Conservation (phyloP, 2,113 vertebrate genomes). For the Caranx ignobilis region DNA sequence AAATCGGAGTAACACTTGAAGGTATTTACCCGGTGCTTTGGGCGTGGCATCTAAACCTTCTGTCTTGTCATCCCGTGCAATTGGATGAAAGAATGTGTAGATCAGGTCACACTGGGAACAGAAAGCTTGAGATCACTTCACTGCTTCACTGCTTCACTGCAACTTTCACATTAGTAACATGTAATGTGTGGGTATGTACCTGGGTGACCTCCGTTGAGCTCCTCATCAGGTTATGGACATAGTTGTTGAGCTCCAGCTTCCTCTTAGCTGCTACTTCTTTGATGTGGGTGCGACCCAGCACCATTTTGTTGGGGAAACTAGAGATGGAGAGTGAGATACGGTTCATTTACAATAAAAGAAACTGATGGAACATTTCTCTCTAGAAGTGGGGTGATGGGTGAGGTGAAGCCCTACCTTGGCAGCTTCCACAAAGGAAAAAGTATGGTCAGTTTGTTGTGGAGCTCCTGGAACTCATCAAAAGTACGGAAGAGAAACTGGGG, state of each 20-base stretch:
- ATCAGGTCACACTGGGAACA: constrained; percentile 93
- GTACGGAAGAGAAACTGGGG: constrained; percentile 96
- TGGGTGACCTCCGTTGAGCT: constrained; percentile 93
- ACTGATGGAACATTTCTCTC: neutral
- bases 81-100: constrained; percentile 98
- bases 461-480: constrained; percentile 98
- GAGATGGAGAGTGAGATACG: neutral
- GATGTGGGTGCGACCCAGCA: constrained; percentile 96
- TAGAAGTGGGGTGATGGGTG: too few species aligned
- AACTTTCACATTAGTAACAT: neutral
- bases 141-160: too few species aligned
- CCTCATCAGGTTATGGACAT: constrained; percentile 95
- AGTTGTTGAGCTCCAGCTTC: constrained; percentile 96
- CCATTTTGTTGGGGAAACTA: constrained; percentile 96
- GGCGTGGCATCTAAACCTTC: constrained; percentile 90
- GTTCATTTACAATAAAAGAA: neutral
- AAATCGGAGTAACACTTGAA: neutral
- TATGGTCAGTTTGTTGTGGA: constrained; percentile 97
- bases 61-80: constrained; percentile 94
- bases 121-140: neutral
- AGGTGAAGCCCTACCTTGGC: constrained; percentile 87
- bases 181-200: constrained; percentile 77
- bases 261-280: constrained; percentile 98
- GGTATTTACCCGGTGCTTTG: constrained; percentile 85
- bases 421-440: constrained; percentile 98